Evolutionary conservation across 2,888 invertebrate species (phyloP).

Genomic region (Drosophila subsilvestris): DNA sequence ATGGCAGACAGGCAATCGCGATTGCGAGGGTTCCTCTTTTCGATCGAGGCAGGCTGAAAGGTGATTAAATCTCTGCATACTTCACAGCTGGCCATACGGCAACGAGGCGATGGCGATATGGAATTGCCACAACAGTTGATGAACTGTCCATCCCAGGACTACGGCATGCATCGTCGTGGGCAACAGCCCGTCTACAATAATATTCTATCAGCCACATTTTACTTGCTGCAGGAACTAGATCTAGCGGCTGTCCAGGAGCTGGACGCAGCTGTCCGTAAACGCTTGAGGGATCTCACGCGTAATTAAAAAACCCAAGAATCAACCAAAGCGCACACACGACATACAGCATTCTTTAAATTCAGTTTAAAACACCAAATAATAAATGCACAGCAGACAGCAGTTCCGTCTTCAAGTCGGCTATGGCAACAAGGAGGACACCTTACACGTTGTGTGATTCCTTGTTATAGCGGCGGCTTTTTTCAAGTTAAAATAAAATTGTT

Average conservation of each 20-base stretch:
- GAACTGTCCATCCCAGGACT: fast-evolving
- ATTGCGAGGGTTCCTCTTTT: neutral
- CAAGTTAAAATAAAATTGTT: neutral
- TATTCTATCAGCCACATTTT: neutral
- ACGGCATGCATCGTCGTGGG: neutral
- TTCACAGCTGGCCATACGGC: neutral
- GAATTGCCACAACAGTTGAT: neutral
- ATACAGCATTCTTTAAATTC: too few species aligned
- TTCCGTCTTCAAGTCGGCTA: too few species aligned
- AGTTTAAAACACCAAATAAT: too few species aligned
- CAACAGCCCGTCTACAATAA: neutral
- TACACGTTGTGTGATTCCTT: neutral
- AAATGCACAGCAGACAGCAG: too few species aligned
- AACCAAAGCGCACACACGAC: too few species aligned
- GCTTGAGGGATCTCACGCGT: neutral
- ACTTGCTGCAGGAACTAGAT: neutral
- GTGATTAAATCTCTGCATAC: neutral
- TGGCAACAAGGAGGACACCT: neutral
- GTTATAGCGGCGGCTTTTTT: neutral
- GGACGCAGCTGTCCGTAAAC: neutral
- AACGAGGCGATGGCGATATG: too few species aligned
- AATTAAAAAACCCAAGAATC: too few species aligned
- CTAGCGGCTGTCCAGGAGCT: neutral
- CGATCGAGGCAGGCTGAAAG: neutral
- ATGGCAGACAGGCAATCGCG: neutral